These are phyloP conservation scores for Anticlea derivata DNA, from an alignment of 2,888 invertebrate species.

Conservation along the genomic window DNA sequence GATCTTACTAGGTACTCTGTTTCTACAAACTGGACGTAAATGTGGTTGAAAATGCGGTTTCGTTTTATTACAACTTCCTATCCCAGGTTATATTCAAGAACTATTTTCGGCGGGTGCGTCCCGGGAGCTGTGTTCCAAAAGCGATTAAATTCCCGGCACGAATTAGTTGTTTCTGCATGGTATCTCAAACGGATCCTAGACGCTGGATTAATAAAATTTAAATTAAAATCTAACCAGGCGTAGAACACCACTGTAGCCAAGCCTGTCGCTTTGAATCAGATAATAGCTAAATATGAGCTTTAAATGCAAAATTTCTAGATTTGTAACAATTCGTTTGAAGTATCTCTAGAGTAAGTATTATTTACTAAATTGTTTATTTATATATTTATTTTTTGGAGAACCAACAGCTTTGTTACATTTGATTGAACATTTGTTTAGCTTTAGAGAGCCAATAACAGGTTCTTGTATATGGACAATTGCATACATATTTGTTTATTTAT, in stretches of 20 bases:
- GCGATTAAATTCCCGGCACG: constrained; percentile 23
- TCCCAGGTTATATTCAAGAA: constrained; percentile 6
- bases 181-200: constrained; percentile 19
- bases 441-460: no score
- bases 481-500: no score
- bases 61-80: constrained; percentile 6
- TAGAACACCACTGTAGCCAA: not conserved
- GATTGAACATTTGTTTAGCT: no score
- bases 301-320: no score
- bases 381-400: no score
- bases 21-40: constrained; percentile 4
- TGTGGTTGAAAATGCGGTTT: constrained; percentile 8
- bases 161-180: constrained; percentile 28
- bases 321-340: no score
- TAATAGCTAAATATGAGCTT: not conserved
- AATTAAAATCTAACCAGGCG: constrained; percentile 22
- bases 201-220: constrained; percentile 19
- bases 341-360: no score
- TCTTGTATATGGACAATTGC: no score
- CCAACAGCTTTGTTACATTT: no score
- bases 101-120: constrained; percentile 5
- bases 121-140: constrained; percentile 13
- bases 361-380: no score
- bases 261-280: not conserved
- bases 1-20: no score